A percentile compares a stretch with the other conserved stretches of the same genome.
Evolutionary conservation across 1,140 invertebrate genomes (phyloP).

Genomic region (Drosophila mayri): DNA sequence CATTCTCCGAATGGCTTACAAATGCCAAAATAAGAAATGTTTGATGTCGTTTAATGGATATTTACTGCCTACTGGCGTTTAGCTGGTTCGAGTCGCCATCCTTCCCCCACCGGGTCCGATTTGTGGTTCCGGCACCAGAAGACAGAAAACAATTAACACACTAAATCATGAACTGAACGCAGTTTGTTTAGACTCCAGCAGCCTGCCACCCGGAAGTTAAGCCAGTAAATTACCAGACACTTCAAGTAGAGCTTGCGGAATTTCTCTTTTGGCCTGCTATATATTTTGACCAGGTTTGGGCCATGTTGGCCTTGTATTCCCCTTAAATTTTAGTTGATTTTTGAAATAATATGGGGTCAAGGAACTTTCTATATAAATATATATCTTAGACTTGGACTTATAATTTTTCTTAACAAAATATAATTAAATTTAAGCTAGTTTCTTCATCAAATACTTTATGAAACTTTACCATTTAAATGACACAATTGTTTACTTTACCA

Average conservation of each 20-base stretch:
- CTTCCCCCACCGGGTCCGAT: background rate
- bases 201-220: conserved; percentile 21
- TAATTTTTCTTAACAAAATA: background rate
- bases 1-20: conserved; percentile 26
- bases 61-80: conserved; percentile 11
- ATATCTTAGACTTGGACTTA: background rate
- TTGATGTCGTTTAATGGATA: conserved; percentile 31
- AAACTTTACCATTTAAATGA: background rate
- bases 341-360: too few relatives aligned
- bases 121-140: conserved; percentile 8
- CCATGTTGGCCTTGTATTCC: background rate
- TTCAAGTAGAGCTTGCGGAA: conserved; percentile 2
- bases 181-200: conserved; percentile 40
- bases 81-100: background rate
- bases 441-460: background rate
- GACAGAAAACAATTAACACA: conserved; percentile 58
- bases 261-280: conserved; percentile 42
- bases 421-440: background rate
- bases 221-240: conserved; percentile 48
- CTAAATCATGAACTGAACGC: conserved; percentile 38
- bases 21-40: conserved; percentile 53
- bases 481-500: background rate
- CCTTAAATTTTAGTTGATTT: background rate
- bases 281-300: background rate
- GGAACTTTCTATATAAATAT: background rate